Evolutionary conservation across 2,113 vertebrate species (phyloP).

Genomic region (Alethe castanea): DNA sequence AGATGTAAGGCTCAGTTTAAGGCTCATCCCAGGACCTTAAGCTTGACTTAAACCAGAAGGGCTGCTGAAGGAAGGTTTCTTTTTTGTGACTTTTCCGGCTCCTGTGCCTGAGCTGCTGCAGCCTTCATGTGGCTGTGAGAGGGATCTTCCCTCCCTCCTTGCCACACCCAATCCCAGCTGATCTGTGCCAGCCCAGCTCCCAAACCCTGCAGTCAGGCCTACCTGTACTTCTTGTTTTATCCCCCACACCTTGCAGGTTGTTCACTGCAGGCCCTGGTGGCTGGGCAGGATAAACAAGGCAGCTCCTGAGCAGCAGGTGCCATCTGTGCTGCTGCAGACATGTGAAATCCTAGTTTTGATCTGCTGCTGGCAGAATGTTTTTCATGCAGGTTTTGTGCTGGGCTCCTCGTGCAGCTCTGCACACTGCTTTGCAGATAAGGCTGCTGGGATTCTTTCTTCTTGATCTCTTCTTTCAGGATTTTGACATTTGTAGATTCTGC

Average conservation of each 20-base stretch:
- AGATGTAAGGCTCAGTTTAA: neutral
- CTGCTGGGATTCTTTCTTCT: neutral
- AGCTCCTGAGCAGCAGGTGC: neutral
- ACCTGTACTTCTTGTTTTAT: neutral
- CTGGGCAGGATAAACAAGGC: neutral
- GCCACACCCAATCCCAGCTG: neutral
- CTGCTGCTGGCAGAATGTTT: neutral
- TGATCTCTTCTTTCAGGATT: neutral
- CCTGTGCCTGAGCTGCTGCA: neutral
- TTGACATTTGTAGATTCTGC: neutral
- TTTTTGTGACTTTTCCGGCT: neutral
- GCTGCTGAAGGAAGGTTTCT: neutral
- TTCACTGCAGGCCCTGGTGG: neutral
- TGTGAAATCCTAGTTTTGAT: neutral
- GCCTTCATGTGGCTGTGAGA: neutral
- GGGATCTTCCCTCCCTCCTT: neutral
- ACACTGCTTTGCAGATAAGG: neutral
- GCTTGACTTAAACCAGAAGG: neutral
- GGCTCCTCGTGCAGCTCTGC: neutral
- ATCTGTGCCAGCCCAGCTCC: neutral
- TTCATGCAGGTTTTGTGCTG: neutral
- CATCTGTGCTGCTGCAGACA: slow-evolving; percentile 6
- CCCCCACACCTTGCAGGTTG: neutral
- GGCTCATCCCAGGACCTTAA: neutral
- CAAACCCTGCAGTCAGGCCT: neutral